A percentile compares a stretch with the other conserved stretches of the same genome.
phyloP scores from a whole-genome alignment of 2,113 vertebrate species.

The Ceyx margarethae region DNA sequence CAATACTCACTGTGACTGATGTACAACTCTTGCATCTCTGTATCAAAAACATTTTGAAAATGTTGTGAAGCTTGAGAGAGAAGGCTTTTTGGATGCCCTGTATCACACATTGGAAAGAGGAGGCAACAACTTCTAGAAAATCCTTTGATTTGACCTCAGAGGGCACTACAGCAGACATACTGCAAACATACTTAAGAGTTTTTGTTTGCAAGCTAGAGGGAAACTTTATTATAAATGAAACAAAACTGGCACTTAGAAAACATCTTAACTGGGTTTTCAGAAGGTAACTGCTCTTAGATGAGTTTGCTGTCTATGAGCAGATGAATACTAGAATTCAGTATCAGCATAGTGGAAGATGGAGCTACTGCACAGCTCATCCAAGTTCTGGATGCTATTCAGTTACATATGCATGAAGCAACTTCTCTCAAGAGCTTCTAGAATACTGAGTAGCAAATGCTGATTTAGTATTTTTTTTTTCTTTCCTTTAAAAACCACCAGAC shows the following conservation, averaged over 20 bases:
- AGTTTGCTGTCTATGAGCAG: neutral
- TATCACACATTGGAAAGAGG: neutral
- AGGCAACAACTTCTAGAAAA: neutral
- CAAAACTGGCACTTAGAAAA: neutral
- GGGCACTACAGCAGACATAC: neutral
- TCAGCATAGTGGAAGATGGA: neutral
- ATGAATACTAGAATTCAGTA: neutral
- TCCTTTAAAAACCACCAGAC: neutral
- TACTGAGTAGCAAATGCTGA: neutral
- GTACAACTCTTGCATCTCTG: neutral
- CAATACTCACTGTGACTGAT: neutral
- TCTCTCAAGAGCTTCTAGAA: neutral
- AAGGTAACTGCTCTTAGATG: neutral
- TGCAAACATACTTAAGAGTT: neutral
- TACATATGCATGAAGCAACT: neutral
- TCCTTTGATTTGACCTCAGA: neutral
- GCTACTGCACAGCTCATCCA: neutral
- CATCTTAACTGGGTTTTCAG: neutral
- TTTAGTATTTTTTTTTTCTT: neutral
- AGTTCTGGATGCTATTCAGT: neutral
- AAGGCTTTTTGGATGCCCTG: neutral
- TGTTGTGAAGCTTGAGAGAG: neutral
- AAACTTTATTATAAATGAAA: neutral
- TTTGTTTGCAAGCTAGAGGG: neutral
- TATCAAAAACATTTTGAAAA: neutral